Conservation (phyloP, 2,797 vertebrate species). For the Otolemur crassicaudatus region DNA sequence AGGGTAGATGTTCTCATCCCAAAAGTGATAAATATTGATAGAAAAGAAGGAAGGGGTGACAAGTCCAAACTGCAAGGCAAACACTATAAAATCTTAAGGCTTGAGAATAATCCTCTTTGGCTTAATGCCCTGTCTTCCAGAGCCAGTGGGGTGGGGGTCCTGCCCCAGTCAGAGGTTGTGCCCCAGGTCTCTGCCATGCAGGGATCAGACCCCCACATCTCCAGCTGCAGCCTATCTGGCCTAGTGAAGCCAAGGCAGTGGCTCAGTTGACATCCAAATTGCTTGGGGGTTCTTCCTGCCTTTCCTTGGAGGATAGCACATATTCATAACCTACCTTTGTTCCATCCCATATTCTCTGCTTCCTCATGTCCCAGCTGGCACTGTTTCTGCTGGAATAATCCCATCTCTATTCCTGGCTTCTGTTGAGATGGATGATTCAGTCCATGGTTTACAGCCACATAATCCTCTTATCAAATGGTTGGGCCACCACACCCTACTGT, state of each 20-base stretch:
- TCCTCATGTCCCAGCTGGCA: neutral
- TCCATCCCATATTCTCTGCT: neutral
- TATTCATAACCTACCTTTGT: neutral
- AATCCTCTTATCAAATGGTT: neutral
- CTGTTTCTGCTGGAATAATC: neutral
- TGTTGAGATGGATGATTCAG: neutral
- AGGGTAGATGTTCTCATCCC: neutral
- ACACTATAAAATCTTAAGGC: neutral
- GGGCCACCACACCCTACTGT: neutral
- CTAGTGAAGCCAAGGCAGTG: neutral
- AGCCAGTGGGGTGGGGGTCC: neutral
- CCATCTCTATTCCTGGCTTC: neutral
- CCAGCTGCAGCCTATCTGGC: neutral
- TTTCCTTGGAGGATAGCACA: neutral
- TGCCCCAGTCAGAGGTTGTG: no score
- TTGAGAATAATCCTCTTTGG: neutral
- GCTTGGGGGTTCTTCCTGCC: no score
- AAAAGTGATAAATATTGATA: neutral
- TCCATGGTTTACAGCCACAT: neutral
- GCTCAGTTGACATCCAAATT: neutral
- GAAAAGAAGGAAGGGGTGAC: neutral
- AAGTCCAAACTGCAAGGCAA: neutral
- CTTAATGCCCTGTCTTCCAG: neutral
- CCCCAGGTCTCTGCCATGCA: neutral
- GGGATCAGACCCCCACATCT: no score